These are phyloP conservation scores for Leptothorax acervorum DNA, from an alignment of 2,888 invertebrate genomes.

Conservation along the genomic window DNA sequence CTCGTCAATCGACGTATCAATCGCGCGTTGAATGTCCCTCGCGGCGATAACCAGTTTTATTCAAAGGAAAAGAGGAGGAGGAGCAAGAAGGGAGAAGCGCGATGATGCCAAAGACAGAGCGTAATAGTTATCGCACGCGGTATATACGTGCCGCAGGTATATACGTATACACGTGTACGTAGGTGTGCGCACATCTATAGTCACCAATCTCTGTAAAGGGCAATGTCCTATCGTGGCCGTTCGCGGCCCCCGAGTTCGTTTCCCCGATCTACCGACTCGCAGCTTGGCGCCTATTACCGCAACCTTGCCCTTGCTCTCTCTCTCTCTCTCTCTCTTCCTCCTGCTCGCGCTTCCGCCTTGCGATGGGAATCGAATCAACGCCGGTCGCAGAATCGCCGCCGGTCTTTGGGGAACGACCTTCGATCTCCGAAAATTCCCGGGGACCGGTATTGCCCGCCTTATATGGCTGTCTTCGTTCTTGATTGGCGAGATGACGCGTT, in stretches of 20 bases:
- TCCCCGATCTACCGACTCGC: conserved; percentile 68
- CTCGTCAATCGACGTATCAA: conserved; percentile 26
- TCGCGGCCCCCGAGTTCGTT: conserved; percentile 71
- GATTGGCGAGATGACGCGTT: background rate
- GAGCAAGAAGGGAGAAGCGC: background rate
- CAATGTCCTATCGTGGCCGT: conserved; percentile 79
- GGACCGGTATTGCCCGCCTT: background rate
- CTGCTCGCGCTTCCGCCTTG: conserved; percentile 21
- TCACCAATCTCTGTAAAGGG: conserved; percentile 75
- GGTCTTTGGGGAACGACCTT: conserved; percentile 29
- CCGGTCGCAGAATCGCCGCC: background rate
- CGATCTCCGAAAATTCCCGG: background rate
- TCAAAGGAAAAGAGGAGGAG: background rate
- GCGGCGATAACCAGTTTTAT: conserved; percentile 39
- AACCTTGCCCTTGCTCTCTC: conserved; percentile 78
- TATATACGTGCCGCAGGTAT: background rate
- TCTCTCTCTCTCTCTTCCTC: conserved; percentile 60
- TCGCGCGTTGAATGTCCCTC: conserved; percentile 11
- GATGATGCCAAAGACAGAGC: conserved; percentile 38
- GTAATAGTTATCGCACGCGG: conserved; percentile 37
- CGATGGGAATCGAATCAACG: conserved; percentile 2
- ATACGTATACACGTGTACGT: conserved; percentile 28
- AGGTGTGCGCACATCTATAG: conserved; percentile 27
- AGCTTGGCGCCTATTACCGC: conserved; percentile 68
- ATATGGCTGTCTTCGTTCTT: background rate